Base-by-base conservation (phyloP, 2,888 invertebrate species). In the Dynastes maya region DNA sequence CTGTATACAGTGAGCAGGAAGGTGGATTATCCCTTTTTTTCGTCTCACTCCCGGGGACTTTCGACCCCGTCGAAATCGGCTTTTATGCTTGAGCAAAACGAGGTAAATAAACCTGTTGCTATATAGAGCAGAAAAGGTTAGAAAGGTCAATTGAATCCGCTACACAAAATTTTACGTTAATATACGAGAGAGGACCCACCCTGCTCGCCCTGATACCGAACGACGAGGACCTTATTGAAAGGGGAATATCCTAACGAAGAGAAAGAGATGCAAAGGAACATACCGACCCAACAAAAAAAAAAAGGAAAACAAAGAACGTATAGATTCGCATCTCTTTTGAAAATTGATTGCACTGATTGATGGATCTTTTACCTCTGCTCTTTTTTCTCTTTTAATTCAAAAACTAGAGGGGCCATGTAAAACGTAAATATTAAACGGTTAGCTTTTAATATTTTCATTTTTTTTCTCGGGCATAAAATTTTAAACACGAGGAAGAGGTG, bases 91-190 rank as follows among this genome's bases (percentile, higher is more conserved):
- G 45, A 58, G 27, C 53, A 58, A 61, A 72, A 37, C 72, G 58
- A 49, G 40, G 61, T 72, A 72, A 72, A 72, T 72, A 72, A 72
- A 72, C 72, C 72, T 72, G 72, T 72, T 72, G 72, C 72, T 58
- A 29, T 40, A 53, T 16, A 11, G 68, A 68, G 40, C 22, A 61
- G 61, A 61, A 72, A 72, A 72, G 61, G 72, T 72, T 72, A 22
- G 58, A 27, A 61, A 72, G 72, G 72, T 72, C 72, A 72, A 72
- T 72, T 61, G 72, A 72, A 72, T 72, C 58, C 72, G 37, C 72
- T 61, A 72, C 72, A 72, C 72, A 72, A 45, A 72, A 72, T 72
- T 72, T 45, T 45, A 72, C 72, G 40, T 72, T 72, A 72, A 72
- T 72, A 72, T 72, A 72, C 58, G 45, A 72, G 22, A 22, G 58